Percentiles rank a stretch among this genome's conserved stretches.
These are phyloP conservation scores for Microtus californicus DNA, from an alignment of 2,797 vertebrate species.

Conservation along the genomic window DNA sequence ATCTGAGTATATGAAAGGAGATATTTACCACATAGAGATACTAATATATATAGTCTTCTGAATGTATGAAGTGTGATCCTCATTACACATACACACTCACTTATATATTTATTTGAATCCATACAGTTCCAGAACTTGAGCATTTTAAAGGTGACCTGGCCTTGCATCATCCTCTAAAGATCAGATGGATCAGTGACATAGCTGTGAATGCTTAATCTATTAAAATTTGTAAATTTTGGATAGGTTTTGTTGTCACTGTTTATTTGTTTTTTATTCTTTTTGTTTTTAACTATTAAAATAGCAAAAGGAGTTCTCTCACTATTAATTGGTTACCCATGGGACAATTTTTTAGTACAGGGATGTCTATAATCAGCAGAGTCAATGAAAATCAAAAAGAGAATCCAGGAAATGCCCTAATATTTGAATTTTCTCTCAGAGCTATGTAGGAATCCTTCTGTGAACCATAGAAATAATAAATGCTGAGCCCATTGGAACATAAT, in stretches of 20 bases:
- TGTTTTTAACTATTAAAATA: not conserved
- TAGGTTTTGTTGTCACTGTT: not conserved
- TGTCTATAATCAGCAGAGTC: not conserved
- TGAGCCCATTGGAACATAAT: slow-evolving; percentile 89
- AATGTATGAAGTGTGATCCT: not conserved
- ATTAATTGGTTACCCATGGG: not conserved
- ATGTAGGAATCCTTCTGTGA: slow-evolving; percentile 86
- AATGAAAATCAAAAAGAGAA: slow-evolving; percentile 64
- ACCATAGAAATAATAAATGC: slow-evolving; percentile 88
- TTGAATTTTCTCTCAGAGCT: slow-evolving; percentile 80
- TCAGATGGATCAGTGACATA: not conserved
- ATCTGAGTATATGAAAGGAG: not conserved
- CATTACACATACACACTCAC: not conserved
- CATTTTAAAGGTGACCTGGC: not conserved
- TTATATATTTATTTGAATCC: not conserved
- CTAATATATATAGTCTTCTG: not conserved
- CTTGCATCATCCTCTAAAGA: not conserved
- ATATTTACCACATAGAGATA: not conserved
- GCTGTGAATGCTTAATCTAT: not conserved
- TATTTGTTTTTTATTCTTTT: not conserved
- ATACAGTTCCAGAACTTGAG: not conserved
- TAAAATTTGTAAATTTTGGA: not conserved
- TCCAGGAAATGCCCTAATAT: not conserved
- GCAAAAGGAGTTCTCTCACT: not conserved
- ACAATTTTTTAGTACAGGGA: not conserved